Evolutionary conservation across 2,113 vertebrate genomes (phyloP), one percentile per base, ranked within the genome.

Genomic region (Axis porcinus): DNA sequence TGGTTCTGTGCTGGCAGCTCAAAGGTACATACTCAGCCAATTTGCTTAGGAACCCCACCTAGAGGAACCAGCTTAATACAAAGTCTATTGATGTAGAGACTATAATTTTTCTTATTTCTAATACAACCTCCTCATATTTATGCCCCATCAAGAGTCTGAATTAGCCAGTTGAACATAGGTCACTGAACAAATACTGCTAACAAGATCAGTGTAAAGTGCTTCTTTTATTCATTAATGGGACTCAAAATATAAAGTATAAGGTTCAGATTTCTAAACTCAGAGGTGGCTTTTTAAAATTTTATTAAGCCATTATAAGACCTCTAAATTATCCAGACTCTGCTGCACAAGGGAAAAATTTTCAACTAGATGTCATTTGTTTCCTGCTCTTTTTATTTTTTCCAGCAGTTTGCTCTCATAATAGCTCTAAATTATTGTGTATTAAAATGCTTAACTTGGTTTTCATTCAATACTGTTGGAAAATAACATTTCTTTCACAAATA

Each of bases 211-310:
- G 16, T 60, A 76, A 85, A 57, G 5, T 47, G 19, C 0, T 45
- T 86, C 15, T 88, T 93, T 95, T 52, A 79, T 62, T 96, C 83
- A 81, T 64, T 97, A 93, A 81, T 91, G 74, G 33, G 40, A 81
- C 23, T 95, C 86, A 43, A 83, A 83, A 89, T 89, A 82, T 55
- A 82, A 94, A 86, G 50, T 82, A 23, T 70, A 64, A 97, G 43
- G 84, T 74, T 89, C 88, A 55, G n/a, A 86, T 92, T 92, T 89
- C 57, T 82, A 89, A 82, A 47, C 54, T 27, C 23, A 70, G 12
- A 30, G 64, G 47, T 83, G 45, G 57, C 57, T 81, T 89, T 52
- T 74, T 16, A 60, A 89, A 86, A 13, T 7, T 92, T 79, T 89
- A 92, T 93, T 93, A 93, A 86, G 36, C 47, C 52, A 74, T 79